Conservation (phyloP, 1,140 invertebrate species). For the Asobara japonica region DNA sequence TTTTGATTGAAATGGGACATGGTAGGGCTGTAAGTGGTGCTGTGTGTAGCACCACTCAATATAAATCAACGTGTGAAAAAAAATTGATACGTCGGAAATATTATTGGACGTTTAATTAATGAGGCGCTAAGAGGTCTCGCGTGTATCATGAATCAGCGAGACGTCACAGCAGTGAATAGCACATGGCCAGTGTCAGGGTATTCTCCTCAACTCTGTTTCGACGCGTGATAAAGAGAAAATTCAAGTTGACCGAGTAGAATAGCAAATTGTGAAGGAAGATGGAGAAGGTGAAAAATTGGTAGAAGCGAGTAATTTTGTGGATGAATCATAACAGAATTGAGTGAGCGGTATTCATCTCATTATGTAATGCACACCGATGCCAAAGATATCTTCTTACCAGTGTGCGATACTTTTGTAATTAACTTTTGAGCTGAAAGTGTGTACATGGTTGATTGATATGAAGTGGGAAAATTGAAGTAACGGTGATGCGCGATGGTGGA, state of each 20-base stretch:
- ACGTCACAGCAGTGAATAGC: conserved; percentile 20
- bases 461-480: no score
- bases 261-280: neutral
- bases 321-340: neutral
- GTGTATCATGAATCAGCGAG: conserved; percentile 20
- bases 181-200: conserved; percentile 3
- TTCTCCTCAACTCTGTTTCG: neutral
- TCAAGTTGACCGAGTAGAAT: neutral
- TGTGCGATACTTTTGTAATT: neutral
- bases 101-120: conserved; percentile 28
- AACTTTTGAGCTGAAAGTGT: neutral
- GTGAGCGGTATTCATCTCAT: conserved; percentile 16
- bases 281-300: neutral
- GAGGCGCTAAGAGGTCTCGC: conserved; percentile 12
- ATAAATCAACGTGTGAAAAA: conserved; percentile 8
- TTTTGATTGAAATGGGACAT: neutral
- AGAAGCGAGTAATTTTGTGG: neutral
- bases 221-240: neutral
- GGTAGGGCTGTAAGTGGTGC: neutral
- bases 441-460: neutral
- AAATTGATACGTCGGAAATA: conserved; percentile 18
- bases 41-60: neutral
- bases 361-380: neutral
- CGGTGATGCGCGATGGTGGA: no score
- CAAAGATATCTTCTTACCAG: no score